A percentile compares a stretch with the other conserved stretches of the same genome.
Conservation (phyloP, 2,113 vertebrate genomes). For the Diadophis punctatus region DNA sequence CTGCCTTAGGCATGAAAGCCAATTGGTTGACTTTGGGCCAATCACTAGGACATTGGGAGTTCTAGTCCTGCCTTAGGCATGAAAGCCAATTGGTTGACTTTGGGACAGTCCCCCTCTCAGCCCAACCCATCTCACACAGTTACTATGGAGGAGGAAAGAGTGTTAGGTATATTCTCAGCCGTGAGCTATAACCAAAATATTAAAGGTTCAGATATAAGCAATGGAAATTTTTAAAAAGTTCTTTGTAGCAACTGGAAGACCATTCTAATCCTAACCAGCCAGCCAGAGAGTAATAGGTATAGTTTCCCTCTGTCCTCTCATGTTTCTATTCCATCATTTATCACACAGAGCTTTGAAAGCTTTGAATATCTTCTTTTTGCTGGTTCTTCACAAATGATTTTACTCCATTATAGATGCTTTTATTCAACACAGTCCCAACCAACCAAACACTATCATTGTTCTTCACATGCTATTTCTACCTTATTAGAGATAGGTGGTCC, state of each 20-base stretch:
- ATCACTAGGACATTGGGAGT: no score
- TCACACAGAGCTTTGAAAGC: neutral
- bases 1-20: no score
- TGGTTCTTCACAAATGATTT: neutral
- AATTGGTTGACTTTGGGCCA: no score
- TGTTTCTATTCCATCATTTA: neutral
- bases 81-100: no score
- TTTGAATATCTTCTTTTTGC: neutral
- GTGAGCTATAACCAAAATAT: no score
- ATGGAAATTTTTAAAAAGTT: neutral
- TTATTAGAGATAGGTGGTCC: neutral
- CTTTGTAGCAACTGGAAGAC: neutral
- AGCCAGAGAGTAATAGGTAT: neutral
- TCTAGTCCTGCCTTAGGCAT: no score
- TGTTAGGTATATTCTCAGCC: neutral
- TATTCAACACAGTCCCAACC: neutral
- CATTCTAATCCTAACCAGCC: neutral
- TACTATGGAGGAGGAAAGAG: neutral
- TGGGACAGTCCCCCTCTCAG: no score
- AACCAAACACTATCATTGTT: neutral
- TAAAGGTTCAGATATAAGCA: no score
- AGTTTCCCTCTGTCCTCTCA: neutral
- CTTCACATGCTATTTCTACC: neutral
- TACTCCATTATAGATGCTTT: neutral
- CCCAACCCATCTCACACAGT: neutral